Base-by-base conservation (phyloP, 2,113 vertebrate species). In the Hippocampus zosterae region DNA sequence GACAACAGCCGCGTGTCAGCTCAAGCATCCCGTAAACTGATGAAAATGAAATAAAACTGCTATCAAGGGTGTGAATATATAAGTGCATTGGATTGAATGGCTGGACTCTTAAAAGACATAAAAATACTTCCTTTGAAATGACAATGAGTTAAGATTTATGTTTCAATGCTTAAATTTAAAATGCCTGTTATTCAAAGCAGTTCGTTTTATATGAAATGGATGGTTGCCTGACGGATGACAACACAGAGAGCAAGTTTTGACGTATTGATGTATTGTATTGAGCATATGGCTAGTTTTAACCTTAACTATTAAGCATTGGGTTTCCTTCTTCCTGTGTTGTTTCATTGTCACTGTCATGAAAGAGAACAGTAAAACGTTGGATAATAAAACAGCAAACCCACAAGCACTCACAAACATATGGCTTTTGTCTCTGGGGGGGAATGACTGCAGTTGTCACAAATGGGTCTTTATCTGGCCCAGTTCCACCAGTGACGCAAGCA, bases 321-420 rank as follows among this genome's bases (percentile, higher is more conserved):
- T 25, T 19, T 21, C 33, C 60, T 62, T 21, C 33, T 60, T 62
- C 41, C 42, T 18, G 42, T 27, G 18, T 65, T 23, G n/a, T 25
- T 46, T 65, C 63, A 65, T 44, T 65, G 13, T 65, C 63, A 65
- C 10, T 65, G 42, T 65, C 46, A 65, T 65, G 12, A 46, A 65
- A 44, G 63, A 65, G 42, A 46, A 46, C n/a, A 25, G 23, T 44
- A 9, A 46, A 65, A 48, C 46, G 15, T 27, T 65, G 40, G 62
- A 44, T 64, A 64, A 44, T 64, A 23, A 64, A 44, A 64, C 40
- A 63, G 19, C 16, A 15, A 65, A 46, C 41, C 11, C 62, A 13
- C 61, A 41, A 65, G 44, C 63, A 65, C 33, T 62, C 15, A 21
- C 13, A 25, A 25, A 7, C 41, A 65, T 65, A 21, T 44, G 40